These are phyloP conservation scores for Mycteria americana DNA, from an alignment of 2,797 vertebrate genomes.

Conservation along the genomic window DNA sequence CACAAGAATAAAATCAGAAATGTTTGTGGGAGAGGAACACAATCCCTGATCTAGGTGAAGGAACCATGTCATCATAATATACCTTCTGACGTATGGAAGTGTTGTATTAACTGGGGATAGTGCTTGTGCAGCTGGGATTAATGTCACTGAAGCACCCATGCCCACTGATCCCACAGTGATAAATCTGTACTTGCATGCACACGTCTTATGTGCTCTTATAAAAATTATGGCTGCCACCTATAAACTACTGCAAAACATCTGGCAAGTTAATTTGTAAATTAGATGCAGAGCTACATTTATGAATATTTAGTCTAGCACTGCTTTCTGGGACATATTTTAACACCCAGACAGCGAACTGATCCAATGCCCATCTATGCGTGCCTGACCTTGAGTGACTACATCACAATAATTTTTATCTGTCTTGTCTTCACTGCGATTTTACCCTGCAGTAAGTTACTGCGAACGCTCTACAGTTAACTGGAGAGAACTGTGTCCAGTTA, in stretches of 20 bases:
- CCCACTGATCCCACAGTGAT: background rate
- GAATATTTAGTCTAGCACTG: background rate
- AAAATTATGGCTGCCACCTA: background rate
- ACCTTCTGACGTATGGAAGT: background rate
- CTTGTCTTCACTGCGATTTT: background rate
- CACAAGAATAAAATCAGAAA: background rate
- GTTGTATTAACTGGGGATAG: background rate
- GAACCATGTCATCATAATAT: background rate
- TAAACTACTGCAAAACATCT: background rate
- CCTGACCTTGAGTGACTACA: background rate
- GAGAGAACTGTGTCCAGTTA: background rate
- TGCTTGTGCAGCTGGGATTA: background rate
- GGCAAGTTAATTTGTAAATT: background rate
- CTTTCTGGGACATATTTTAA: background rate
- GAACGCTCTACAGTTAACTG: too few species aligned
- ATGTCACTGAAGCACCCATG: background rate
- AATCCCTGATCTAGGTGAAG: background rate
- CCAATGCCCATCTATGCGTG: background rate
- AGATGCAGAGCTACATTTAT: background rate
- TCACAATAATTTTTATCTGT: background rate
- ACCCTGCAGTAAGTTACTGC: background rate
- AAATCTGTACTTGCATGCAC: background rate
- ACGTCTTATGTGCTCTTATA: accelerated
- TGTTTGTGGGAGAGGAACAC: background rate
- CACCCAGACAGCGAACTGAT: background rate